phyloP scores from a whole-genome alignment of 2,113 vertebrate genomes.

The Acanthochromis polyacanthus region DNA sequence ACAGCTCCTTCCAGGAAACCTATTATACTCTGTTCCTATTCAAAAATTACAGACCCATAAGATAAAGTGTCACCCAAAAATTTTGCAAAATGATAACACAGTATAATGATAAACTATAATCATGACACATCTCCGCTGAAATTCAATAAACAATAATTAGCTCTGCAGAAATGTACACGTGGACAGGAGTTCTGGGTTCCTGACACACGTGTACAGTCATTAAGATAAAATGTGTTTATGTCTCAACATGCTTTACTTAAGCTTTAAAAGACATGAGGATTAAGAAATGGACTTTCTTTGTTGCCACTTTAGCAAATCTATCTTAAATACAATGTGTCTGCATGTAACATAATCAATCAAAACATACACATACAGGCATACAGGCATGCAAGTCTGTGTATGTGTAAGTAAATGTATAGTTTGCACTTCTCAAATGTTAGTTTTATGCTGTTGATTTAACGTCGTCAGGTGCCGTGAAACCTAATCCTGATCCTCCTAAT shows the following conservation, averaged over 20 bases:
- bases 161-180: background rate
- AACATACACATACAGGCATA: background rate
- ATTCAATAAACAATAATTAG: background rate
- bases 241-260: slow-evolving; percentile 6
- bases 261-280: slow-evolving; percentile 7
- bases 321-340: slow-evolving; percentile 6
- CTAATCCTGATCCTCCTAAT: slow-evolving; percentile 59
- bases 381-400: background rate
- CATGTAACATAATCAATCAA: slow-evolving; percentile 2
- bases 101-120: background rate
- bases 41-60: slow-evolving; percentile 7
- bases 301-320: slow-evolving; percentile 11
- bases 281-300: slow-evolving; percentile 12
- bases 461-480: slow-evolving; percentile 57
- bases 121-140: background rate
- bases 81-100: background rate
- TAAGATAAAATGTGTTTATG: slow-evolving; percentile 34
- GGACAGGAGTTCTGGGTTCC: background rate
- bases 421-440: slow-evolving; percentile 46
- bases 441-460: slow-evolving; percentile 56
- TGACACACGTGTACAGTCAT: slow-evolving; percentile 23
- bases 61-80: background rate
- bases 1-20: background rate
- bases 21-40: slow-evolving; percentile 7
- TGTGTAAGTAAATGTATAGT: slow-evolving; percentile 12